Conservation (phyloP, 2,113 vertebrate genomes). For the Protobothrops mucrosquamatus region DNA sequence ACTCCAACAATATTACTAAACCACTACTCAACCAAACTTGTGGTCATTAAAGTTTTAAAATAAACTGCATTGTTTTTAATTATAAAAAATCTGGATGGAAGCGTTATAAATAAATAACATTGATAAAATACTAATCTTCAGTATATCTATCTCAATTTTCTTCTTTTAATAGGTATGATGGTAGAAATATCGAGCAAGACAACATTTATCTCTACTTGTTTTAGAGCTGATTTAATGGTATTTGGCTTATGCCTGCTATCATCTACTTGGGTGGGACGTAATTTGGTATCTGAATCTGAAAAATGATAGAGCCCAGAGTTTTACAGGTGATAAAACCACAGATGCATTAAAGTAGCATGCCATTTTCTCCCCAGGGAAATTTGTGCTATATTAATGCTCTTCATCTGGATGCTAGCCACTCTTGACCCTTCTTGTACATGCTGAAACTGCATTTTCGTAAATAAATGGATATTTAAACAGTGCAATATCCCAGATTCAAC, state of each 20-base stretch:
- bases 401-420: background rate
- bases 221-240: background rate
- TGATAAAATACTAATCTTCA: background rate
- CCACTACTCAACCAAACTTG: background rate
- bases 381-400: background rate
- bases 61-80: background rate
- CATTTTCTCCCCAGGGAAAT: background rate
- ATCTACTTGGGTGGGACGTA: background rate
- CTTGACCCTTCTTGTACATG: too few species aligned
- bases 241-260: background rate
- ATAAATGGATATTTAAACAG: background rate
- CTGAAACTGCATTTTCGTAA: background rate
- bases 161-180: background rate
- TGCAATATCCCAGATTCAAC: background rate
- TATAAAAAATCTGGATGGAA: background rate
- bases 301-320: background rate
- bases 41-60: background rate
- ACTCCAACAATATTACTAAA: background rate
- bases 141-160: background rate
- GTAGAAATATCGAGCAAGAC: background rate
- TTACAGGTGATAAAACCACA: background rate
- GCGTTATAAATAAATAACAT: background rate
- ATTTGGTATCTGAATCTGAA: background rate
- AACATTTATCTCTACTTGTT: background rate
- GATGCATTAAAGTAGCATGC: background rate